phyloP scores from a whole-genome alignment of 2,888 invertebrate species.

The Dicranocentrus wangi region DNA sequence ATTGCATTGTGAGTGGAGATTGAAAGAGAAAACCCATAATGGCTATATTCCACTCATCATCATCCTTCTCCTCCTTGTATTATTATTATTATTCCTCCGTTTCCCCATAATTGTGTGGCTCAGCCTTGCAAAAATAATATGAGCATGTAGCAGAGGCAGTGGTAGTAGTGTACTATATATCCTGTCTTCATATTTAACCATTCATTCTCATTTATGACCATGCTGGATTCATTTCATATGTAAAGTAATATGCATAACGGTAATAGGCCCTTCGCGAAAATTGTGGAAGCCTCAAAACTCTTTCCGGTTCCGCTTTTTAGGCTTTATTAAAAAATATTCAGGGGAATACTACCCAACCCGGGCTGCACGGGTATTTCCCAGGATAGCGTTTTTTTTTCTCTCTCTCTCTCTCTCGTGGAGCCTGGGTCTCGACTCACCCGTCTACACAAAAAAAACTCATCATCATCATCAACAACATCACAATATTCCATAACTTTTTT shows the following conservation, averaged over 20 bases:
- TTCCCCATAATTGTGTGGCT: conserved; percentile 7
- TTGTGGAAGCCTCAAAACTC: conserved; percentile 33
- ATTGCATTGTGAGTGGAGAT: too few relatives aligned
- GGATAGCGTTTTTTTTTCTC: conserved; percentile 21
- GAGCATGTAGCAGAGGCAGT: background rate
- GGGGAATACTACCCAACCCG: too few relatives aligned
- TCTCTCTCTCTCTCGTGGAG: too few relatives aligned
- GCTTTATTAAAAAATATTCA: conserved; percentile 54
- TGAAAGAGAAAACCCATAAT: conserved; percentile 13
- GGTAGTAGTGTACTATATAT: background rate
- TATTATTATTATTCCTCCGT: background rate
- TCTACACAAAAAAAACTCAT: conserved; percentile 30
- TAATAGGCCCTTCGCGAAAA: conserved; percentile 1
- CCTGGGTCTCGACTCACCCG: background rate
- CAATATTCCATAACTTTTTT: conserved; percentile 26
- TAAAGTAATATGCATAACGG: conserved; percentile 7
- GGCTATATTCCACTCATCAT: background rate
- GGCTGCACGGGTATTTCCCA: too few relatives aligned
- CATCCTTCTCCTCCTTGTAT: background rate
- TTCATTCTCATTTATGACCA: conserved; percentile 11
- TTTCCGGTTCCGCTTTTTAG: conserved; percentile 53
- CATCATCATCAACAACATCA: conserved; percentile 40
- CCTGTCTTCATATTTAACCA: conserved; percentile 3
- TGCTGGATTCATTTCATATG: conserved; percentile 11
- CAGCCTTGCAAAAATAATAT: background rate